Evolutionary conservation across 2,888 invertebrate genomes (phyloP), one percentile per base, ranked within the genome.

Genomic region (Cerceris rybyensis): DNA sequence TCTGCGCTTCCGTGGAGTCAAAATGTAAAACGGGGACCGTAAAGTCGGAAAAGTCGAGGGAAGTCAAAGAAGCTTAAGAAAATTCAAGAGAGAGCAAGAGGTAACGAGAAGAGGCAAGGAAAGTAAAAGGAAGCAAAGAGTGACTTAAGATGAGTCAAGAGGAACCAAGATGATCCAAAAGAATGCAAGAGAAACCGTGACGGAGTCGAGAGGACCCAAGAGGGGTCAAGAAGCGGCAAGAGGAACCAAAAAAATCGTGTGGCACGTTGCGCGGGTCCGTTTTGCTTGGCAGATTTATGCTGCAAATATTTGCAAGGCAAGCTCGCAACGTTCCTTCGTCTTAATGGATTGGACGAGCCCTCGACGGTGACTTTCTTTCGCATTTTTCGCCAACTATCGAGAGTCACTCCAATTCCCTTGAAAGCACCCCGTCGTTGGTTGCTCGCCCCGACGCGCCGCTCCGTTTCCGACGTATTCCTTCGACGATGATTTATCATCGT

Each of bases 251-350:
- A 55, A 54, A 68, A 83, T 73, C 75, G 86, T 78, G 61, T 64
- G 50, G 79, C 74, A 54, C 63, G 77, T 55, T 58, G 76, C 70
- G 80, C 60, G 65, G 80, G 76, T 69, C 64, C 86, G 77, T 86
- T 83, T 85, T 70, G 67, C 76, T 71, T 70, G 82, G 11, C 75
- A 82, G 85, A 89, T 88, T 88, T 87, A 86, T 86, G 84, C 84
- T 70, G 85, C 86, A 88, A 88, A 89, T 88, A 89, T 88, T 89
- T 87, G 88, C 87, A 81, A 86, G 81, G 69, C 86, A 77, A 84
- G 77, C 81, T 58, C 76, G 68, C 61, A 59, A 17, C 42, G 39
- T 43, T 58, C 43, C 41, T 16, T 63, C 43, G 73, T 77, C 57
- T 78, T 89, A 89, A 89, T 89, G 87, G 87, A 89, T 89, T 88